Evolutionary conservation across 2,797 vertebrate genomes (phyloP).

Genomic region (Clarias fuscus): DNA sequence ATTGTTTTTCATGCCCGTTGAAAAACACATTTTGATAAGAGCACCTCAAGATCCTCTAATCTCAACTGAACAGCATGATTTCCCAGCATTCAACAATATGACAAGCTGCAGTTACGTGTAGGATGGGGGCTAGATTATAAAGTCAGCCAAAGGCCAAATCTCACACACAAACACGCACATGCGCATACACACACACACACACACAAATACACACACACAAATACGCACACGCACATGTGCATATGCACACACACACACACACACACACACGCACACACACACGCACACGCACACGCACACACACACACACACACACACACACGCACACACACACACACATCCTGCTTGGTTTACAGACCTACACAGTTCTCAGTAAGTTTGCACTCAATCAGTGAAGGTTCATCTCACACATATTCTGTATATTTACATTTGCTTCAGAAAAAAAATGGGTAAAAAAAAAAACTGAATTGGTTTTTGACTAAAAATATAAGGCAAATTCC

Average conservation of each 20-base stretch:
- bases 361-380: not conserved
- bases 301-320: not conserved
- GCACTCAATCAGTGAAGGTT: not conserved
- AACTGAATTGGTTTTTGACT: not conserved
- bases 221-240: not conserved
- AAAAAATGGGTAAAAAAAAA: not conserved
- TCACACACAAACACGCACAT: not conserved
- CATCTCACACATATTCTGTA: not conserved
- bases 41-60: not conserved
- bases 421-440: not conserved
- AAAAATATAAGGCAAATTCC: not conserved
- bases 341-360: not conserved
- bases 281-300: not conserved
- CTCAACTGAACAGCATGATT: not conserved
- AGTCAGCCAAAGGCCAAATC: not conserved
- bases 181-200: not conserved
- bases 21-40: not conserved
- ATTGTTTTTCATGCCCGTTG: too few relatives aligned
- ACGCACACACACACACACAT: not conserved
- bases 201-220: not conserved
- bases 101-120: not conserved
- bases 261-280: not conserved
- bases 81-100: conserved; percentile 8
- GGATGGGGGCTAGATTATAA: not conserved
- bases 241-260: not conserved